Percentiles rank a stretch among this genome's conserved stretches.
These are phyloP conservation scores for Lates japonicus DNA, from an alignment of 2,797 vertebrate genomes.

Conservation along the genomic window DNA sequence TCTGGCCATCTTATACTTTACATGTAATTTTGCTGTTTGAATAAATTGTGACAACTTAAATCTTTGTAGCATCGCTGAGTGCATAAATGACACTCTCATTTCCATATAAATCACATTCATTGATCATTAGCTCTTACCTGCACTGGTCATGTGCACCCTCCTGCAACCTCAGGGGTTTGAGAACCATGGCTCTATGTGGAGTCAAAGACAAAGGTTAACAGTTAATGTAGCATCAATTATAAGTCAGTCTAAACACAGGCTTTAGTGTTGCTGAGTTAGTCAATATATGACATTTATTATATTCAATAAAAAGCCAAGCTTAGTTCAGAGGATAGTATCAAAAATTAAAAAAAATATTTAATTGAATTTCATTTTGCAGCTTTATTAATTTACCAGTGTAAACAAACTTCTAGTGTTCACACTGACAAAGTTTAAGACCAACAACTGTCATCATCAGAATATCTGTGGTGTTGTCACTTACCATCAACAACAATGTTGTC, in stretches of 20 bases:
- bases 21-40: neutral
- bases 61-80: neutral
- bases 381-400: neutral
- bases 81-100: neutral
- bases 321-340: neutral
- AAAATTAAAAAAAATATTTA: neutral
- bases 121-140: neutral
- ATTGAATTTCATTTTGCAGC: neutral
- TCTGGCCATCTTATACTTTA: neutral
- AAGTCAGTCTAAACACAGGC: neutral
- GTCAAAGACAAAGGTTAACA: neutral
- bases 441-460: no score
- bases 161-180: neutral
- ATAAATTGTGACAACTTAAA: neutral
- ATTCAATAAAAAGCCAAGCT: neutral
- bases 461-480: neutral
- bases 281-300: constrained; percentile 2
- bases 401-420: neutral
- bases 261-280: neutral
- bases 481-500: neutral
- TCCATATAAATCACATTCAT: neutral
- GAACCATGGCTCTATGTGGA: neutral
- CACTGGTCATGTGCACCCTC: neutral
- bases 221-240: neutral
- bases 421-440: neutral